Conservation (phyloP, 1,140 invertebrate species). For the Phymastichus coffea region DNA sequence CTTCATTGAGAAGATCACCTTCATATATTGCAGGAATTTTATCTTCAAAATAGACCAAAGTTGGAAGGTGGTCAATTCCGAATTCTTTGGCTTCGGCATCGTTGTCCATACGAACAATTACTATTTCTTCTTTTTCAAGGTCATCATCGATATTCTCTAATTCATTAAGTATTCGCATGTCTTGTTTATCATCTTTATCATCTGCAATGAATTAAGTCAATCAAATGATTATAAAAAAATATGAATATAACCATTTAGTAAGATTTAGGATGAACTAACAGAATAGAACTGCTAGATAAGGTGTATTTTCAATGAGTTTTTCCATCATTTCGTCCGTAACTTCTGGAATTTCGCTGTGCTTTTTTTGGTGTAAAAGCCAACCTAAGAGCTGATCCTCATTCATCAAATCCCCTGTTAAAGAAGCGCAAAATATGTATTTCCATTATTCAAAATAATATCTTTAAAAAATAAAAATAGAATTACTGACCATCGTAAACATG, state of each 20-base stretch:
- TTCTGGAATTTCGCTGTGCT: conserved; percentile 88
- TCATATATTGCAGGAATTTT: conserved; percentile 90
- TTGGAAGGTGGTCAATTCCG: conserved; percentile 86
- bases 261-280: conserved; percentile 68
- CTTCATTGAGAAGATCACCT: conserved; percentile 88
- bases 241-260: conserved; percentile 1
- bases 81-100: conserved; percentile 86
- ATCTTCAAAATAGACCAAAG: conserved; percentile 87
- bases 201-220: too few relatives aligned
- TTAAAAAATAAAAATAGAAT: conserved; percentile 2
- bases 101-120: conserved; percentile 87
- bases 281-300: conserved; percentile 81
- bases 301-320: conserved; percentile 78
- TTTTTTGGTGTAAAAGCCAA: conserved; percentile 87
- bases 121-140: conserved; percentile 84
- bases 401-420: conserved; percentile 72
- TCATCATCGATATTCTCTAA: conserved; percentile 93
- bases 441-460: too few relatives aligned
- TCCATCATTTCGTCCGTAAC: conserved; percentile 94
- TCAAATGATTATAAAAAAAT: neutral
- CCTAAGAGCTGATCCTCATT: conserved; percentile 88
- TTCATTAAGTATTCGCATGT: conserved; percentile 84
- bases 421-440: too few relatives aligned
- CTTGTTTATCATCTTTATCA: conserved; percentile 87
- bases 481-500: conserved; percentile 82